phyloP scores from a whole-genome alignment of 2,113 vertebrate genomes.

The Shinisaurus crocodilurus region DNA sequence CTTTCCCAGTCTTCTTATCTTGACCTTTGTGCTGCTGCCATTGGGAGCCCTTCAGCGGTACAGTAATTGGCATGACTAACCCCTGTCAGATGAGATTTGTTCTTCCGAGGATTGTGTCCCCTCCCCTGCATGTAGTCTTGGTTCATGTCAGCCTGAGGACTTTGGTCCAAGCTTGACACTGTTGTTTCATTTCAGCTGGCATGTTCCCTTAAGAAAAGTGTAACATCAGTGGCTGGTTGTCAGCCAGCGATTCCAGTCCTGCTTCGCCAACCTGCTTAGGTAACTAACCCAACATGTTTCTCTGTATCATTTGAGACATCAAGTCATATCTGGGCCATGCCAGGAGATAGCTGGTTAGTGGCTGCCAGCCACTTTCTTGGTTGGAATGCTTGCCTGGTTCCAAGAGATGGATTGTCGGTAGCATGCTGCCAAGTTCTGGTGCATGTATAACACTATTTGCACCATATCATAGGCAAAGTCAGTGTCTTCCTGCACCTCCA shows the following conservation, averaged over 20 bases:
- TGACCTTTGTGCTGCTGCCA: background rate
- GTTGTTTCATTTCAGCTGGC: background rate
- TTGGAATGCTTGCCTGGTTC: slow-evolving; percentile 41
- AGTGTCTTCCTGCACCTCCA: background rate
- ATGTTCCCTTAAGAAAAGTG: no score
- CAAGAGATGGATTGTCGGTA: slow-evolving; percentile 39
- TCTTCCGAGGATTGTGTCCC: background rate
- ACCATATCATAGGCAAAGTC: slow-evolving; percentile 1
- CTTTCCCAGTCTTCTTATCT: background rate
- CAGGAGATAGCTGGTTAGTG: slow-evolving; percentile 65
- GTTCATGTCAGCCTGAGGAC: background rate
- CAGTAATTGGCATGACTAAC: slow-evolving; percentile 4
- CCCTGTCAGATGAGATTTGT: background rate
- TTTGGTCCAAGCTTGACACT: background rate
- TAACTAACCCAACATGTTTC: slow-evolving; percentile 21
- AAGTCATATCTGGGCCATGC: slow-evolving; percentile 49
- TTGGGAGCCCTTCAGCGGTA: background rate
- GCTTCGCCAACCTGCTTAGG: slow-evolving; percentile 37
- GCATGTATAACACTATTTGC: slow-evolving; percentile 31
- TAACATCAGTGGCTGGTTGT: slow-evolving; percentile 12
- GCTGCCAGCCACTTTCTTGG: slow-evolving; percentile 57
- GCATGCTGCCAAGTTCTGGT: slow-evolving; percentile 60
- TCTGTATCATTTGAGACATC: slow-evolving; percentile 6
- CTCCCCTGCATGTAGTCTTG: background rate
- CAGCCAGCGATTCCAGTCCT: slow-evolving; percentile 55